These are phyloP conservation scores for Vespertilio murinus DNA, from an alignment of 2,797 vertebrate species.

Conservation along the genomic window DNA sequence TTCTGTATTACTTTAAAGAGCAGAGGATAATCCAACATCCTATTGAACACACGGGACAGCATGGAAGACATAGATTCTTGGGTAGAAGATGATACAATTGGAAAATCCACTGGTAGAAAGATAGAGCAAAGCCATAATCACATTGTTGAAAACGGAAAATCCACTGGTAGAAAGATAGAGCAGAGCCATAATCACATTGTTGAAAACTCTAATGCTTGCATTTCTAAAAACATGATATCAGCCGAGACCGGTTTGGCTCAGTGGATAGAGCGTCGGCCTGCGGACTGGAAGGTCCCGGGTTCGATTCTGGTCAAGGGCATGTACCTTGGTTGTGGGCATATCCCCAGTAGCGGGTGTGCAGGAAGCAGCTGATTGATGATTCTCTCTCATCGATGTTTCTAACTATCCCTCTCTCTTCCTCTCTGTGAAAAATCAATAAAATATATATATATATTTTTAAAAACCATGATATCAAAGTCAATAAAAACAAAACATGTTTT, in stretches of 20 bases:
- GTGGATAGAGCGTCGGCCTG: too few species aligned
- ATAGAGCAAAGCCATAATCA: background rate
- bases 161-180: background rate
- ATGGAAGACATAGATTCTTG: background rate
- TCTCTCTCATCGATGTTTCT: too few species aligned
- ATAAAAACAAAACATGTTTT: background rate
- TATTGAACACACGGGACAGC: background rate
- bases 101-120: background rate
- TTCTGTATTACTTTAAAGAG: background rate
- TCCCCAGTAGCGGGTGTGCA: too few species aligned
- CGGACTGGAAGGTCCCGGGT: too few species aligned
- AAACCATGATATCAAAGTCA: constrained; percentile 46
- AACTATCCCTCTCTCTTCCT: too few species aligned
- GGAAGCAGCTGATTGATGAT: too few species aligned
- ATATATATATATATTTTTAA: too few species aligned
- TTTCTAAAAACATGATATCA: constrained; percentile 36
- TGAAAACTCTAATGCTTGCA: background rate
- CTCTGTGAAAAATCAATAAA: too few species aligned
- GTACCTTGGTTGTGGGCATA: too few species aligned
- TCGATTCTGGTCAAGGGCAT: too few species aligned
- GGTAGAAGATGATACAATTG: background rate
- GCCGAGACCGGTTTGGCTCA: too few species aligned
- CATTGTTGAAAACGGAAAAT: background rate
- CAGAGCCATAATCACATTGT: background rate
- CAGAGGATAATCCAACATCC: background rate